A percentile compares a stretch with the other conserved stretches of the same genome.
phyloP scores from a whole-genome alignment of 2,888 invertebrate genomes.

The Apodemia duryi region DNA sequence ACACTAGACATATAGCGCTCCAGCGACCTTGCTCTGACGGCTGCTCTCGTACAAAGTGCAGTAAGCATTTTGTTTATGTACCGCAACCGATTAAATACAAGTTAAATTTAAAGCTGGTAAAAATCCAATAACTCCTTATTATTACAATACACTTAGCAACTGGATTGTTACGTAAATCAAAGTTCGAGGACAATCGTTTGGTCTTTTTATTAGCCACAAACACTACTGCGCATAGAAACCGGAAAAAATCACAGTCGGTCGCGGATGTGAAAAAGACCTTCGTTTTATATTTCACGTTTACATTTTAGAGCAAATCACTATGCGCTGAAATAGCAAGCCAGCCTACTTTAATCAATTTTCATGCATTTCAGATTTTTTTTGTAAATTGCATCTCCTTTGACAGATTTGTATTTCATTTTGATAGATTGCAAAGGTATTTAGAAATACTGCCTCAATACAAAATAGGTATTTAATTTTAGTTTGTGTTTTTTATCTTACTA shows the following conservation, averaged over 20 bases:
- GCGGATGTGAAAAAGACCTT: neutral
- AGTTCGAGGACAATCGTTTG: neutral
- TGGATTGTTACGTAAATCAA: constrained; percentile 20
- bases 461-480: too few relatives aligned
- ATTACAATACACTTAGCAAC: constrained; percentile 15
- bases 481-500: too few relatives aligned
- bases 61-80: constrained; percentile 32
- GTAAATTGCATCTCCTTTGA: neutral
- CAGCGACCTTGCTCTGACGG: constrained; percentile 82
- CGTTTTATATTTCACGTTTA: neutral
- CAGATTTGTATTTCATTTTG: neutral
- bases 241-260: neutral
- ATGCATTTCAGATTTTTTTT: neutral
- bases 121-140: neutral
- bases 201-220: neutral
- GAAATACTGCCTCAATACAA: neutral
- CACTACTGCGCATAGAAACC: neutral
- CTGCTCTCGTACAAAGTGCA: constrained; percentile 44
- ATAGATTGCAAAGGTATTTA: neutral
- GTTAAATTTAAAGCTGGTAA: neutral
- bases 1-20: constrained; percentile 77
- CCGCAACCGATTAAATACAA: neutral
- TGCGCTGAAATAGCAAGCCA: neutral
- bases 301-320: constrained; percentile 6
- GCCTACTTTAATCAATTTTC: neutral